Conservation (phyloP, 2,888 invertebrate species). For the Yponomeuta cagnagella region DNA sequence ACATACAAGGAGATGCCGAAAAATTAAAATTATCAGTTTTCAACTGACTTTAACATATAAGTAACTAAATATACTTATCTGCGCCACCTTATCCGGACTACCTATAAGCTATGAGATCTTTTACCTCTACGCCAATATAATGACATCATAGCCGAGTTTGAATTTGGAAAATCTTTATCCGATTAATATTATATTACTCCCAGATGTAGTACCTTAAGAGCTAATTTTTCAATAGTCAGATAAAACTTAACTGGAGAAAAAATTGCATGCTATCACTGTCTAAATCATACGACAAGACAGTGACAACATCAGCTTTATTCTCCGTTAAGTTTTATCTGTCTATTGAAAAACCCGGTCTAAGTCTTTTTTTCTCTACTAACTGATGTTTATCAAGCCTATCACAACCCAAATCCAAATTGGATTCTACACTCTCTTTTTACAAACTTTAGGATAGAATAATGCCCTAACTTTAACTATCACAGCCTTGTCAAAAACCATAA, state of each 20-base stretch:
- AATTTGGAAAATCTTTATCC: conserved; percentile 7
- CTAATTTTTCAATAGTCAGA: no score
- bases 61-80: not conserved
- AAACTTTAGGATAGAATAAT: conserved; percentile 16
- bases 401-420: not conserved
- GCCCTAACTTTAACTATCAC: conserved; percentile 64
- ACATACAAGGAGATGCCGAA: not conserved
- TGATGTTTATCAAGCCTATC: not conserved
- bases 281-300: no score
- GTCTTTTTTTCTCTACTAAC: conserved; percentile 1
- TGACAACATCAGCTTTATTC: no score
- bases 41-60: not conserved
- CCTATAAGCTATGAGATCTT: conserved; percentile 15
- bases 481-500: conserved; percentile 48
- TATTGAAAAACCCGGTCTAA: no score
- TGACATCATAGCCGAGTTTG: conserved; percentile 3
- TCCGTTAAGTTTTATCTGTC: no score
- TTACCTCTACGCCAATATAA: conserved; percentile 10
- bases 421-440: not conserved
- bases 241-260: no score
- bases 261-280: no score
- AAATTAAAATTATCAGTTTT: not conserved
- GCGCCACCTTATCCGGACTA: not conserved
- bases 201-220: conserved; percentile 49
- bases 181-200: conserved; percentile 36